Conservation (phyloP, 2,888 invertebrate species). For the Marasmarcha lunaedactyla region DNA sequence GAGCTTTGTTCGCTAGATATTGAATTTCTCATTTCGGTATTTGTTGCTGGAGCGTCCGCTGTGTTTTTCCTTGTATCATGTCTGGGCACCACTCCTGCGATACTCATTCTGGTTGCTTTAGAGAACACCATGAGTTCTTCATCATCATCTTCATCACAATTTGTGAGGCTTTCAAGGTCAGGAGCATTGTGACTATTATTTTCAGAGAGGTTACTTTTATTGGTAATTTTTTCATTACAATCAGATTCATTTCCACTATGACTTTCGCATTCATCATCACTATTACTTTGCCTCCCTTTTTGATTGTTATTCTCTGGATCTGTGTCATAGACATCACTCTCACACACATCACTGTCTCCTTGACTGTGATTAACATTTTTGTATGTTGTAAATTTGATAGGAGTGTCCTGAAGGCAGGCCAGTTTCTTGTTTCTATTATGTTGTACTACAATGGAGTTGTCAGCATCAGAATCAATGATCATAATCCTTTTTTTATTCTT, state of each 20-base stretch:
- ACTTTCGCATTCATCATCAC: slow-evolving; percentile 6
- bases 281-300: slow-evolving; percentile 13
- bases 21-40: too few species aligned
- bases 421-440: slow-evolving; percentile 37
- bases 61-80: too few species aligned
- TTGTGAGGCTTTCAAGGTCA: slow-evolving; percentile 6
- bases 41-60: too few species aligned
- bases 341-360: slow-evolving; percentile 15
- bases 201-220: background rate
- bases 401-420: slow-evolving; percentile 45
- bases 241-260: slow-evolving; percentile 5
- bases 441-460: slow-evolving; percentile 50
- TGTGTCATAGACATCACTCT: slow-evolving; percentile 11
- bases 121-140: slow-evolving; percentile 59
- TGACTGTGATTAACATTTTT: slow-evolving; percentile 10
- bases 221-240: slow-evolving; percentile 5
- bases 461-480: slow-evolving; percentile 47
- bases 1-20: too few species aligned
- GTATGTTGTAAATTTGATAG: slow-evolving; percentile 28
- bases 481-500: slow-evolving; percentile 47
- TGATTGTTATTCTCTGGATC: slow-evolving; percentile 6
- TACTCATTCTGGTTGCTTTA: slow-evolving; percentile 59
- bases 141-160: slow-evolving; percentile 33
- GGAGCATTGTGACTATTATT: background rate
- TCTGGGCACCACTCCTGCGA: slow-evolving; percentile 52